Evolutionary conservation across 1,140 invertebrate genomes (phyloP), one percentile per base, ranked within the genome.

Genomic region (Dolichoris vasculosae): DNA sequence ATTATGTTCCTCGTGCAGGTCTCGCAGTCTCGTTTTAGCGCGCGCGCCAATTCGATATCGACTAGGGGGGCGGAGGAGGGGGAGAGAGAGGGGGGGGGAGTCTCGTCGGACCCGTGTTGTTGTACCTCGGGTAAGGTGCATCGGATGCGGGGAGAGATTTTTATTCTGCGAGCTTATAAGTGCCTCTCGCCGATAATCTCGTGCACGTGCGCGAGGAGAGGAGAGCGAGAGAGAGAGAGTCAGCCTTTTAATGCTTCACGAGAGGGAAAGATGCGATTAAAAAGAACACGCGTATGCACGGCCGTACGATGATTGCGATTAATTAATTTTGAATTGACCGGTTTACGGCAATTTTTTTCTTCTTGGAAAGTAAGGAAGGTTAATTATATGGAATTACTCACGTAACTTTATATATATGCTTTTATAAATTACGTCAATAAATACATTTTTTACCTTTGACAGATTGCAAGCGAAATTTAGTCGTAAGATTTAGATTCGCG

Each of bases 301-400:
- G 0, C 11, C 46, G 2, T 26, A 0, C 40, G 75, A 51, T 77
- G 83, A 77, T 82, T 67, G 71, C 84, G 23, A 82, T 85, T 79
- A 67, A 85, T 85, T 85, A 81, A 85, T 85, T 85, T 85, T 38
- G 51, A 71, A 83, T 77, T 77, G 71, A 63, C 38, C 51, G 73
- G 8, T 59, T 63, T n/a, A 20, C 26, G 6, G 15, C 32, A 23
- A n/a, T 51, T 82, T 51, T 82, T 26, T 75, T 20, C 2, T n/a
- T 32, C 2, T 1, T 35, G 9, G 2, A 3, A 59, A 26, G 55
- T 26, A 59, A 26, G 2, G 55, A 55, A 55, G 11, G 9, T 75
- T 67, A 46, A 51, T 82, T 73, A 71, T 82, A 51, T 2, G 32
- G 15, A 55, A 67, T 51, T 71, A 82, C 38, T 17, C 9, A 3